Base-by-base conservation (phyloP, 2,113 vertebrate species). In the Odobenus rosmarus region DNA sequence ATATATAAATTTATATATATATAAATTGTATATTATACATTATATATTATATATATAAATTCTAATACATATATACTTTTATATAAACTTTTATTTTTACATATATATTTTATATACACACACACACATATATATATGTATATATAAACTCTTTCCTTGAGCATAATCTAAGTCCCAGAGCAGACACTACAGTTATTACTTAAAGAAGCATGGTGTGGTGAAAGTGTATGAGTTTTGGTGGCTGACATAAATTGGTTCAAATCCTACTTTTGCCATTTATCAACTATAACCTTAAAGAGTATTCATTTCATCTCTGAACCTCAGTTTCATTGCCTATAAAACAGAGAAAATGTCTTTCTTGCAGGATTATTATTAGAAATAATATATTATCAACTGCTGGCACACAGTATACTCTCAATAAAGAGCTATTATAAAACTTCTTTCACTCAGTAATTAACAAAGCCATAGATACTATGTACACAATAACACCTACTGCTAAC, bases 401-500 rank as follows among this genome's bases (percentile, higher is more conserved):
- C 4, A 80, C 31, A 77, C 0, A 83, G 49, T 49, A 91, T 46
- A 90, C 4, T 59, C 28, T 79, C 51, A 96, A 71, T 55, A 88
- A 81, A 71, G 46, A 23, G 61, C 46, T 81, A 85, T 55, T 69
- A 87, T 76, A 71, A 93, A 90, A 79, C 9, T 31, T 90, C 62
- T 95, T 69, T 89, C 36, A 92, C 67, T 91, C 64, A 91, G 64
- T 77, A 93, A 83, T 72, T 88, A 96, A 77, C 28, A 88, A 69
- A 88, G 57, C 2, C 55, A 94, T 0, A 93, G 71, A 69, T 57
- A n/a, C 12, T 79, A 94, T 24, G n/a, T 55, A 69, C 15, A 90
- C 1, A 71, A 11, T 64, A 94, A 90, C 42, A 74, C 4, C 51
- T 64, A 80, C 4, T 83, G 33, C 33, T 95, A 89, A 93, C 14